Conservation (phyloP, 1,140 invertebrate species). For the Drosophila novamexicana region DNA sequence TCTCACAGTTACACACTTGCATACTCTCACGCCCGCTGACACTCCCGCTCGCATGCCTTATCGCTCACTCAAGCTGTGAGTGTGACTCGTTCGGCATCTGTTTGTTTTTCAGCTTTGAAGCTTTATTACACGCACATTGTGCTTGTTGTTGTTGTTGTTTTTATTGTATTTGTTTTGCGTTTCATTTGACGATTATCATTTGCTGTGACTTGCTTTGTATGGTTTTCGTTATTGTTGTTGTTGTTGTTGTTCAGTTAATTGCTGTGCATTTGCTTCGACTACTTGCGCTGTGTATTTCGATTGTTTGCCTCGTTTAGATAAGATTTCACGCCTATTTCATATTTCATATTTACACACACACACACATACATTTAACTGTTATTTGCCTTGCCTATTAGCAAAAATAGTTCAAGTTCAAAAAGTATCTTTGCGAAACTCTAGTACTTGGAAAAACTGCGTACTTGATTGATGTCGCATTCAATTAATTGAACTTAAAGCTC, state of each 20-base stretch:
- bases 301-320: constrained; percentile 41
- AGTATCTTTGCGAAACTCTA: neutral
- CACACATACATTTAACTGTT: constrained; percentile 10
- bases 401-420: constrained; percentile 24
- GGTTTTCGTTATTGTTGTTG: constrained; percentile 27
- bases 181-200: constrained; percentile 64
- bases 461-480: no score
- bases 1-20: neutral
- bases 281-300: constrained; percentile 31
- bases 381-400: constrained; percentile 12
- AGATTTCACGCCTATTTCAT: constrained; percentile 44
- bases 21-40: neutral
- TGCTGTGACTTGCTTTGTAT: constrained; percentile 34
- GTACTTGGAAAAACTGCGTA: no score
- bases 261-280: constrained; percentile 37
- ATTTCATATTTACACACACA: neutral
- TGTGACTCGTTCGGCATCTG: constrained; percentile 16
- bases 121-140: constrained; percentile 55
- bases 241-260: constrained; percentile 40
- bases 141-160: constrained; percentile 40
- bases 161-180: constrained; percentile 40
- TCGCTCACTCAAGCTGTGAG: constrained; percentile 31
- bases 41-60: constrained; percentile 4
- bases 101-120: constrained; percentile 46
- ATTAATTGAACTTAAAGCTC: no score